Evolutionary conservation across 2,797 vertebrate species (phyloP).

Genomic region (Sarcophilus harrisii): DNA sequence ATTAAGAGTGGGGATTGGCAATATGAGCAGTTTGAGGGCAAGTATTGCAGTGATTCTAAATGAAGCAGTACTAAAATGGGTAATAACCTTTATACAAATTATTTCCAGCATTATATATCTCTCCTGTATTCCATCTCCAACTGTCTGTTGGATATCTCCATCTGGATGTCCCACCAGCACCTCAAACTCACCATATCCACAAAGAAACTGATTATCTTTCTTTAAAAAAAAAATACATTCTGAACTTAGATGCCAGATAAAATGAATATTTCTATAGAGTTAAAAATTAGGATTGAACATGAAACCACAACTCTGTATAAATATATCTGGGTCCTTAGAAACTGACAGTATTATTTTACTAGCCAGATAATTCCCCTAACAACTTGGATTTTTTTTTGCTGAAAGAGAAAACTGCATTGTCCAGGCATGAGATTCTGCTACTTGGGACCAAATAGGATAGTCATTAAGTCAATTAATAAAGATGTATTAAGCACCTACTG

Average conservation of each 20-base stretch:
- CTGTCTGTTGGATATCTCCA: neutral
- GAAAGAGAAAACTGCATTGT: neutral
- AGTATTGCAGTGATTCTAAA: neutral
- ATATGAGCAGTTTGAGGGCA: neutral
- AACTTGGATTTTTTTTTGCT: neutral
- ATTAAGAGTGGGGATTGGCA: neutral
- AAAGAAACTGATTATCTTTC: neutral
- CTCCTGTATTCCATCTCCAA: neutral
- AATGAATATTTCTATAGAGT: neutral
- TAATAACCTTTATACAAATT: neutral
- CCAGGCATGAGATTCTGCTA: neutral
- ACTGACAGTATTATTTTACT: slow-evolving; percentile 38
- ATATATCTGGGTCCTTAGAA: slow-evolving; percentile 21
- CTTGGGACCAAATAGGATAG: neutral
- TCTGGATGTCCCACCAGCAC: neutral
- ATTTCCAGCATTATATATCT: neutral
- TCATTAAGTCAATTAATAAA: neutral
- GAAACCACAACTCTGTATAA: neutral
- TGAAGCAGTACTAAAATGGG: neutral
- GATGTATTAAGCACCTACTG: neutral
- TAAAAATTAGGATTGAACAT: neutral
- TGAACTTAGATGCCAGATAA: neutral
- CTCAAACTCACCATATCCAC: neutral
- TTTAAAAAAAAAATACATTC: neutral
- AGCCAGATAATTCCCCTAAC: neutral